Base-by-base conservation (phyloP, 2,888 invertebrate species). In the Phortica okadai region DNA sequence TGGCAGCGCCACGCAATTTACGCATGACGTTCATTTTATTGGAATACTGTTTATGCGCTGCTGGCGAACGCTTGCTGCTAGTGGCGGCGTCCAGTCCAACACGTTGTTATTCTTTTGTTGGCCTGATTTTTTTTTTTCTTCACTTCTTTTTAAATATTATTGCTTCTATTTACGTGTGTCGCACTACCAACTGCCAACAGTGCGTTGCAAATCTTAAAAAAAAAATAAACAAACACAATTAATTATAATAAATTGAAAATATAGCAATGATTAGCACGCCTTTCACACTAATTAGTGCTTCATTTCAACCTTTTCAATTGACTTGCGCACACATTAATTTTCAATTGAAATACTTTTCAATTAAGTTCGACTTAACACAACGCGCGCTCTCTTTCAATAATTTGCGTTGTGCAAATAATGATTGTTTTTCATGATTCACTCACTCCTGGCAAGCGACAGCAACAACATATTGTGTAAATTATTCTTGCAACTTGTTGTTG, bases 21-120 rank as follows among this genome's bases (percentile, higher is more conserved):
- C 97, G 94, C 97, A 97, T 96, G 89, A 97, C 95, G 93, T 97
- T 97, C 97, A 97, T 97, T 76, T 14, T 74, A 11, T 41, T 10
- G 21, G 11, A 33, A 33, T 33, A 33, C 33, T 33, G 33, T 33
- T 33, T 33, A 33, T 50, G 62, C 25, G 25, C 21, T 62, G 4
- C 21, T 25, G 25, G 62, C 21, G 7, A 10, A 16, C 8, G 62
- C 33, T 54, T n/a, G 1, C 21, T 50, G 5, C 21, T 56, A 7
- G 25, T 25, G 25, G 56, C 14, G 25, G 45, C 69, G 11, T 42
- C 10, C 5, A 16, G 69, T 69, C 50, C 69, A 69, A 45, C 69
- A 64, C 64, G 21, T 6, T 33, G 2, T 33, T 4, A 42, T 14
- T 42, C 42, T 42, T 44, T 14, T 8, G 2, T 5, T n/a, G 42